Evolutionary conservation across 2,888 invertebrate species (phyloP).

Genomic region (Drosophila buzzatii): DNA sequence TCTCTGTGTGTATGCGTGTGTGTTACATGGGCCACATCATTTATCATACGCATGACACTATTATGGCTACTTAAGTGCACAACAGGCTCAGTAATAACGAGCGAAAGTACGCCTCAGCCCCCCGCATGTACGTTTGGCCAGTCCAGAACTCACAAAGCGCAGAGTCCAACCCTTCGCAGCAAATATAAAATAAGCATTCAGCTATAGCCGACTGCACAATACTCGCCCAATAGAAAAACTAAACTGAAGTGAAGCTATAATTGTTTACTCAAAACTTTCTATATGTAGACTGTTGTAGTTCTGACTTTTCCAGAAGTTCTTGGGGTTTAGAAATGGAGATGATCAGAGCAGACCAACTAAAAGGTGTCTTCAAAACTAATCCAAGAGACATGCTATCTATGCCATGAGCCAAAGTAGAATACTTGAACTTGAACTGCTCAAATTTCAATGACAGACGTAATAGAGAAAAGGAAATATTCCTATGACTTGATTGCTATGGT

Average conservation of each 20-base stretch:
- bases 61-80: conserved; percentile 70
- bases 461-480: too few species aligned
- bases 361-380: too few species aligned
- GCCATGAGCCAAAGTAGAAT: too few species aligned
- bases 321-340: too few species aligned
- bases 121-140: neutral
- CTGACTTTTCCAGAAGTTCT: neutral
- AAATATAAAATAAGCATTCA: neutral
- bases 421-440: too few species aligned
- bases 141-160: conserved; percentile 3
- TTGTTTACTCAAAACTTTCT: neutral
- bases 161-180: conserved; percentile 4
- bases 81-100: conserved; percentile 60
- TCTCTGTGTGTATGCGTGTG: conserved; percentile 22
- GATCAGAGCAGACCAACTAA: too few species aligned
- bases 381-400: too few species aligned
- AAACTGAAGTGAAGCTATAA: neutral
- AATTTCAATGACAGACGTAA: too few species aligned
- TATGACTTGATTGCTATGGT: too few species aligned
- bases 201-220: neutral
- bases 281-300: neutral
- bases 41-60: conserved; percentile 69
- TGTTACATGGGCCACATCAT: conserved; percentile 62
- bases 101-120: conserved; percentile 24
- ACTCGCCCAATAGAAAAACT: neutral